Conservation (phyloP, 1,140 invertebrate species). For the Battus philenor region DNA sequence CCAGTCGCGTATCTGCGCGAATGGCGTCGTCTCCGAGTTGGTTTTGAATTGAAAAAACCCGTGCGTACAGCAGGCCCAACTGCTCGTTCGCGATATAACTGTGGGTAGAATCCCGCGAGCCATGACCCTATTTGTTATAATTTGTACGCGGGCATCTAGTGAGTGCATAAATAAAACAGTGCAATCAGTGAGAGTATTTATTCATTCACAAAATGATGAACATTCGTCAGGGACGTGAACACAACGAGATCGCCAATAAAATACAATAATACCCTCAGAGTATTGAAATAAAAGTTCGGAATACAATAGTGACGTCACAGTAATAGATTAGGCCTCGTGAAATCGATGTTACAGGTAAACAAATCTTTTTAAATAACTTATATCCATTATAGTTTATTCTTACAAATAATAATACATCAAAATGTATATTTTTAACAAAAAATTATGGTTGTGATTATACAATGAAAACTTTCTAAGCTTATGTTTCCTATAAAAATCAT, state of each 20-base stretch:
- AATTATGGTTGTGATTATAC: no score
- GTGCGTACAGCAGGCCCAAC: background rate
- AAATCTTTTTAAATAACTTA: no score
- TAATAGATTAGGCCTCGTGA: no score
- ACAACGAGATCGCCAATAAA: slow-evolving; percentile 8
- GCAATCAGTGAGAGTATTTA: background rate
- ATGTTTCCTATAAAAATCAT: no score
- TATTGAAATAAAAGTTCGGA: background rate
- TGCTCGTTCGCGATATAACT: background rate
- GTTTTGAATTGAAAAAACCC: no score
- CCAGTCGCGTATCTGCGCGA: no score
- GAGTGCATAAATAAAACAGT: background rate
- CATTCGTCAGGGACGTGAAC: background rate
- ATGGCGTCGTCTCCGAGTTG: no score
- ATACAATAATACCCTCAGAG: background rate
- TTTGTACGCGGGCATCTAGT: background rate
- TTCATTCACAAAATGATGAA: background rate
- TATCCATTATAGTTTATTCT: no score
- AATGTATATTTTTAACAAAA: no score
- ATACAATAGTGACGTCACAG: slow-evolving; percentile 1
- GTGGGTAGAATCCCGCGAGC: background rate
- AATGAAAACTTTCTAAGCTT: no score
- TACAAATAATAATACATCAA: no score
- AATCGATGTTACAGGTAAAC: no score
- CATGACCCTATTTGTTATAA: background rate